Base-by-base conservation (phyloP, 2,797 vertebrate genomes). In the Lemur catta region DNA sequence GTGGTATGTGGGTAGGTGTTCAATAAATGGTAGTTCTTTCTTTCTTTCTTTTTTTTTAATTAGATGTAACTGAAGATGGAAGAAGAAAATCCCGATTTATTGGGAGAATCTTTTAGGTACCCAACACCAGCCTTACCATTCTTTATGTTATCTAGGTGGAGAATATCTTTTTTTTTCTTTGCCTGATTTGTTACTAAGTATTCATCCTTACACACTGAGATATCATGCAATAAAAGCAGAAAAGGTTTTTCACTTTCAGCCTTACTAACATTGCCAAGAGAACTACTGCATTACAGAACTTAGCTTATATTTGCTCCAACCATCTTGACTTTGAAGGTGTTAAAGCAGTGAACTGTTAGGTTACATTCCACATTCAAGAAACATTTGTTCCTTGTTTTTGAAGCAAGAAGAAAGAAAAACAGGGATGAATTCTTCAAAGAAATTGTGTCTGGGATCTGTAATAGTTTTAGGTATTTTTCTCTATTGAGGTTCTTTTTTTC, bases 391-490 rank as follows among this genome's bases (percentile, higher is more conserved):
- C 46, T 89, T 74, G 28, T 88, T 85, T 79, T 93, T 72, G 86
- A 84, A 94, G 61, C 30, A 85, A 93, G 71, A 94, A 88, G 74
- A 96, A 87, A 90, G 61, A 15, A 46, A 91, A 69, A 18, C 3
- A 80, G 33, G 41, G 13, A 84, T 78, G 46, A 75, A 69, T 63
- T 90, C 20, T 88, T 92, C 28, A 89, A 84, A 84, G 50, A 92
- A 84, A 63, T 52, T 63, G 18, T 95, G 33, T 87, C 79, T 35
- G 85, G 38, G 4, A 17, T 89, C 57, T 71, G 13, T 4, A 50
- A 26, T 94, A 81, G 33, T 94, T 89, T 95, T 81, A 75, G 33
- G 30, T 93, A 30, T 78, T 57, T 84, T 97, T 93, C 61, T 90
- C 33, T 74, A 2, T 12, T 55, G 52, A 91, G 17, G 18, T 69